These are phyloP conservation scores for Heteronetta atricapilla DNA, from an alignment of 2,113 vertebrate species.

Conservation along the genomic window DNA sequence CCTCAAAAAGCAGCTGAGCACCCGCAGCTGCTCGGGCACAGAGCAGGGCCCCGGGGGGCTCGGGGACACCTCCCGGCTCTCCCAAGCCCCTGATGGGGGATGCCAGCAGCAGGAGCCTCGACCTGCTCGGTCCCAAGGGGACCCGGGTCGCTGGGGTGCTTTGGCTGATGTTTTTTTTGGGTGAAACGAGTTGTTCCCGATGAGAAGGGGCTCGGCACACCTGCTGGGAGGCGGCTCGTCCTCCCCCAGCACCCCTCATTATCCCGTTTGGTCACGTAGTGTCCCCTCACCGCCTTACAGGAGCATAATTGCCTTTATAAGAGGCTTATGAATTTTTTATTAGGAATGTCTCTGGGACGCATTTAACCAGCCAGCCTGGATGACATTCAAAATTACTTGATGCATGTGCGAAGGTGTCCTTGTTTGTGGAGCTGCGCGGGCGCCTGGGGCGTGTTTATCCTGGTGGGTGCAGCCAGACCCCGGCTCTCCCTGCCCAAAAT, in stretches of 20 bases:
- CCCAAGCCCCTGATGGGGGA: accelerated
- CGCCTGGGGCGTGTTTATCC: accelerated
- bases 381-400: background rate
- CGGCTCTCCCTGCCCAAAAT: background rate
- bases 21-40: accelerated
- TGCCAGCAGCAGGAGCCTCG: background rate
- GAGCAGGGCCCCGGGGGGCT: background rate
- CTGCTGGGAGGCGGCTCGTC: background rate
- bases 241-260: background rate
- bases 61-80: accelerated
- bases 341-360: background rate
- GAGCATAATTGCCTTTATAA: background rate
- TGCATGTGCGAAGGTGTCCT: background rate
- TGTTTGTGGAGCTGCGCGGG: background rate
- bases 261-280: background rate
- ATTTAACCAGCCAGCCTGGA: background rate
- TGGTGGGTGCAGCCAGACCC: background rate
- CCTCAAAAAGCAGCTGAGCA: background rate
- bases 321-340: background rate
- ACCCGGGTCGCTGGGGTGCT: accelerated
- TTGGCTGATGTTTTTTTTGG: background rate
- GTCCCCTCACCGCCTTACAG: background rate
- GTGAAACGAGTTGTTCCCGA: accelerated
- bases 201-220: background rate
- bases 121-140: background rate